Evolutionary conservation across 2,888 invertebrate species (phyloP).

Genomic region (Neoaliturus tenellus): DNA sequence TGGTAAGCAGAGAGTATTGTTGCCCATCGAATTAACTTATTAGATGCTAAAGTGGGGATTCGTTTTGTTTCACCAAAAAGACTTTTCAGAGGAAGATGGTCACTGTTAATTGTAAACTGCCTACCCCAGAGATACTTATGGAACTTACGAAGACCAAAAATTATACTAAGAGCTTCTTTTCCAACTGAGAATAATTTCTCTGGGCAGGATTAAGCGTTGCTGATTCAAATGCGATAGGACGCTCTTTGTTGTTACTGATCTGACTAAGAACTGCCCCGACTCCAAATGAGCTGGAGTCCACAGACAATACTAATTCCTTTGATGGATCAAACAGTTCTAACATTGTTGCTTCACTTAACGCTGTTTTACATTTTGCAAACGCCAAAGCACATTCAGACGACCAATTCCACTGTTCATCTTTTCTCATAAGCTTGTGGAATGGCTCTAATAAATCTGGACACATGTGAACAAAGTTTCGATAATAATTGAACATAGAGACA

Average conservation of each 20-base stretch:
- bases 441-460: slow-evolving; percentile 13
- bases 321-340: slow-evolving; percentile 26
- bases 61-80: too few relatives aligned
- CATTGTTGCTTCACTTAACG: slow-evolving; percentile 18
- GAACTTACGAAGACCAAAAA: slow-evolving; percentile 26
- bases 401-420: slow-evolving; percentile 20
- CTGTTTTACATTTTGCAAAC: slow-evolving; percentile 31
- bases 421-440: slow-evolving; percentile 20
- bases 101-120: too few relatives aligned
- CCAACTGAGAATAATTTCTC: slow-evolving; percentile 37
- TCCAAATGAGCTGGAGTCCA: slow-evolving; percentile 36
- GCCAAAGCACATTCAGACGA: slow-evolving; percentile 23
- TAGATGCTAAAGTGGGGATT: not conserved
- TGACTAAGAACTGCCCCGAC: not conserved
- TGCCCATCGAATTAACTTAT: not conserved
- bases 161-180: not conserved
- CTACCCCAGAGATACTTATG: slow-evolving; percentile 34
- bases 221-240: slow-evolving; percentile 16
- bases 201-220: not conserved
- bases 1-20: not conserved
- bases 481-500: slow-evolving; percentile 25
- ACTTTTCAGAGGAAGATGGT: too few relatives aligned
- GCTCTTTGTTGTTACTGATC: not conserved
- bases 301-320: slow-evolving; percentile 38
- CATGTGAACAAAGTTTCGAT: slow-evolving; percentile 32